Base-by-base conservation (phyloP, 1,140 invertebrate species). In the Polyergus mexicanus region DNA sequence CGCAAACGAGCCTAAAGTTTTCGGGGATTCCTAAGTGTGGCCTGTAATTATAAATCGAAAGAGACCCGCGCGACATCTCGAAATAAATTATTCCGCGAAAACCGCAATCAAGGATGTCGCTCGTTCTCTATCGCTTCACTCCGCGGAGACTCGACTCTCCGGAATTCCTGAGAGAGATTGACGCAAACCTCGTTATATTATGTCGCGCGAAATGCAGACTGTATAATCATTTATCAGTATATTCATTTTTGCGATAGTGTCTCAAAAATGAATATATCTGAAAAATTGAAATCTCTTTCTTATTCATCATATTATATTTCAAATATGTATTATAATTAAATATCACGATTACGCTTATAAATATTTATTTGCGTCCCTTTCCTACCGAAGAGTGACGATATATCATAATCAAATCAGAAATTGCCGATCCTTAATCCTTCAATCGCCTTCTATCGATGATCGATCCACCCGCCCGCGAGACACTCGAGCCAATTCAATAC, bases 71-170 rank as follows among this genome's bases (percentile, higher is more conserved):
- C 25, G 22, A 80, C 25, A 38, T 78, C 44, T 78, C 44, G 47
- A 68, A 56, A 47, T 83, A 47, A 68, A 47, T 78, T 78, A 22
- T 76, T 25, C 63, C 65, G 16, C 51, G 19, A 54, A 80, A 81
- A 81, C 84, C 84, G 56, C 76, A 81, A 71, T 78, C 47, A 32
- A 65, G 84, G 76, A 81, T 81, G 76, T 85, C 47, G 47, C 11
- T 11, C 44, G 44, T 16, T 85, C 74, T 68, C 75, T 78, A 78
- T 78, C 75, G 19, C 22, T 44, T 38, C 7, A 25, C 10, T 54
- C 10, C 28, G 47, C 54, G 54, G 51, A 58, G n/a, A 22, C 5
- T 44, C n/a, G 16, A 4, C 35, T 62, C 56, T 56, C 81, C 51
- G 75, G 75, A 80, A 78, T 80, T 85, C 28, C 54, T 54, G 51